phyloP scores from a whole-genome alignment of 2,797 vertebrate genomes.

The Malurus leucopterus region DNA sequence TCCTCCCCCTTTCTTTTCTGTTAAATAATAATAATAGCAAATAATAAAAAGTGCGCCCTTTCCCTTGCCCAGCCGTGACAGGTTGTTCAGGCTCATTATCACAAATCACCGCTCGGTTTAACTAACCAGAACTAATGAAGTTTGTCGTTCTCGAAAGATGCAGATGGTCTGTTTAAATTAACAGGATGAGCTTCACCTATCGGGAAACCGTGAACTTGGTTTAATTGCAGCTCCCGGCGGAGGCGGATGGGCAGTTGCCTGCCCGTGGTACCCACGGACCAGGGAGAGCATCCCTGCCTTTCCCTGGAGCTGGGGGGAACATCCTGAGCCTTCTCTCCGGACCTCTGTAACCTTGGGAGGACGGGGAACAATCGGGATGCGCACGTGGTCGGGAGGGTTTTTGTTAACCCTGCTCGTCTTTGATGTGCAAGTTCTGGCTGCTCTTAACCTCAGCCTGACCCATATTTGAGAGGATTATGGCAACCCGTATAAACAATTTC shows the following conservation, averaged over 20 bases:
- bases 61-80: constrained; percentile 26
- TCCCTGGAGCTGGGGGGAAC: not conserved
- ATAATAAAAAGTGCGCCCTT: constrained; percentile 15
- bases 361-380: constrained; percentile 10
- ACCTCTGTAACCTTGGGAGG: constrained; percentile 16
- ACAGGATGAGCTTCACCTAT: constrained; percentile 66
- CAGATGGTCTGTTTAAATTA: constrained; percentile 70
- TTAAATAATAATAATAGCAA: constrained; percentile 14
- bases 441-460: constrained; percentile 68
- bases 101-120: constrained; percentile 63
- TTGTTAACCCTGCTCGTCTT: constrained; percentile 57
- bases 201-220: constrained; percentile 48
- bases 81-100: constrained; percentile 64
- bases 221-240: constrained; percentile 44
- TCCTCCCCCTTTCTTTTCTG: not conserved
- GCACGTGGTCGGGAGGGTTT: constrained; percentile 14
- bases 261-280: not conserved
- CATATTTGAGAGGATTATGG: constrained; percentile 60
- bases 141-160: constrained; percentile 72
- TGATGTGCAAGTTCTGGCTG: constrained; percentile 63
- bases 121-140: constrained; percentile 76
- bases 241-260: constrained; percentile 42
- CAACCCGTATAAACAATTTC: constrained; percentile 65
- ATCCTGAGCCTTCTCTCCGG: not conserved
- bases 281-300: not conserved